Base-by-base conservation (phyloP, 2,797 vertebrate genomes). In the Psittacula echo region DNA sequence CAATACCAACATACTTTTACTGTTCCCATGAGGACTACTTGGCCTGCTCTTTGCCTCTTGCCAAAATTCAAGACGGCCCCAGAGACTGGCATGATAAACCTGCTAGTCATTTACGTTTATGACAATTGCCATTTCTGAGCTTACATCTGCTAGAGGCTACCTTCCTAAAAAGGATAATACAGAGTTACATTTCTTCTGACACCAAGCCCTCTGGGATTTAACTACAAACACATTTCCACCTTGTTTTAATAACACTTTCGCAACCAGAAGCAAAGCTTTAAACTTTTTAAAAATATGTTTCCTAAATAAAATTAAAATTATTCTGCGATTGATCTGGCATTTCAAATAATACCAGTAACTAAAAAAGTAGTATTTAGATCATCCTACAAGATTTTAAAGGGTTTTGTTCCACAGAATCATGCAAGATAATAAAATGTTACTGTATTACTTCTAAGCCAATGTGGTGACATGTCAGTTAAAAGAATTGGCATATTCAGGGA, bases 1-100 rank as follows among this genome's bases (percentile, higher is more conserved):
- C 94, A 94, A 93, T 93, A 75, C 96, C 79, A 95, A 70, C 85
- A 70, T 84, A 92, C 96, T 95, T 96, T 95, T 83, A 94, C 73
- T 83, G 84, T 39, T 96, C 84, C 73, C 90, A 86, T 45, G 80
- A 83, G 87, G 66, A 42, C 50, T 90, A 88, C 66, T 83, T 90
- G 96, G 90, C 73, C 82, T n/a, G 16, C 62, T 91, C 95, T 94
- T 80, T 87, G 91, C 90, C 51, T 93, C 88, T 82, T 82, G 91
- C 95, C 94, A 96, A 94, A 96, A 90, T 79, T 70, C 71, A 95
- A 95, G 89, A 86, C 39, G 23, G 86, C 66, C 85, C 56, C 75
- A 83, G 91, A 96, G 93, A 85, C 79, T 64, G 71, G 48, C 77
- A 93, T 79, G 93, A 90, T 87, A 95, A 97, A 89, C 87, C 82